A percentile compares a stretch with the other conserved stretches of the same genome.
Evolutionary conservation across 64 coral and sea anemone species (phyloP).

Genomic region (Platygyra sinensis): DNA sequence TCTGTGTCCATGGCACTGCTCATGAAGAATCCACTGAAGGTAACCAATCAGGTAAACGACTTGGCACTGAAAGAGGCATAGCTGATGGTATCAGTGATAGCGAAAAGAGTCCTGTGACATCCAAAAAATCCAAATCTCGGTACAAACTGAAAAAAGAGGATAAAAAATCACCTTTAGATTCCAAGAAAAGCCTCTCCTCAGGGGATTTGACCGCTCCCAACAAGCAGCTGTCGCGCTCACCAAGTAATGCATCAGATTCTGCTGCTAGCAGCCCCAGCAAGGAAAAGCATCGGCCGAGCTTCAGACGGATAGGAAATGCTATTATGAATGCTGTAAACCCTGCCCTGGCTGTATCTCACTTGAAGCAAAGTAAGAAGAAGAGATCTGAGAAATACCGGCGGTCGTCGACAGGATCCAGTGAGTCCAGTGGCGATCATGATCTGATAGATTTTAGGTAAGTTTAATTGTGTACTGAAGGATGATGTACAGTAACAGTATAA

Average conservation of each 20-base stretch:
- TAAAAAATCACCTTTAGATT: conserved; percentile 3
- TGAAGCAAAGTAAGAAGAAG: conserved; percentile 64
- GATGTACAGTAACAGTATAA: not conserved
- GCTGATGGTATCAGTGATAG: conserved; percentile 20
- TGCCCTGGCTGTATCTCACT: conserved; percentile 30
- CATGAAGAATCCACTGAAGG: not conserved
- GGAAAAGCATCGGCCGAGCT: conserved; percentile 56
- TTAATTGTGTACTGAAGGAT: not conserved
- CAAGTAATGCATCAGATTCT: conserved; percentile 71
- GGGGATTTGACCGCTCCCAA: not conserved
- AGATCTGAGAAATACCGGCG: conserved; percentile 13
- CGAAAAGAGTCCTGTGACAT: conserved; percentile 6
- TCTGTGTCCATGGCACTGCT: conserved; percentile 52
- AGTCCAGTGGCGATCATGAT: conserved; percentile 46
- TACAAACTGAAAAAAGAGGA: not conserved
- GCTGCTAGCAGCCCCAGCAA: conserved; percentile 50
- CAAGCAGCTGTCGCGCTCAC: conserved; percentile 30
- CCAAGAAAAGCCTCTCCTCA: conserved; percentile 30
- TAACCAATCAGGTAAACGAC: not conserved
- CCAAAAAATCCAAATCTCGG: conserved; percentile 1
- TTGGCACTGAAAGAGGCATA: not conserved
- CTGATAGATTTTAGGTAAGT: conserved; percentile 54
- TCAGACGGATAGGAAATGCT: conserved; percentile 76
- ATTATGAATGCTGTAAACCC: conserved; percentile 79
- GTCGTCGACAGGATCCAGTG: conserved; percentile 54